phyloP scores from a whole-genome alignment of 2,113 vertebrate species.

The Ammodytes dubius region DNA sequence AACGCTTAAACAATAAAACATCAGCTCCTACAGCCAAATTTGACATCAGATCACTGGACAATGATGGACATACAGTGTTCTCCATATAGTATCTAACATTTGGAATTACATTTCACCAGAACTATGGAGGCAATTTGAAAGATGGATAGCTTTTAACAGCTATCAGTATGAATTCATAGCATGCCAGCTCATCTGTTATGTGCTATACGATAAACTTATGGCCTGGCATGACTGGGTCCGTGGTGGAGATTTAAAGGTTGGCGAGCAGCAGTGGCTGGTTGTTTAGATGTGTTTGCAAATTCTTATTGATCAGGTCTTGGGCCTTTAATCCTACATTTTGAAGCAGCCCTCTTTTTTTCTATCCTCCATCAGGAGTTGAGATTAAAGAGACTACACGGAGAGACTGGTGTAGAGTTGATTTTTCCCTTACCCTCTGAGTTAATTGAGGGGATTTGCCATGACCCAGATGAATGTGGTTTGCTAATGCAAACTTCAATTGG shows the following conservation, averaged over 20 bases:
- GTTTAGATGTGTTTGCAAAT: slow-evolving; percentile 58
- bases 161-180: slow-evolving; percentile 53
- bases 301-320: slow-evolving; percentile 57
- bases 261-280: slow-evolving; percentile 20
- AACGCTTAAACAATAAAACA: slow-evolving; percentile 82
- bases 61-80: slow-evolving; percentile 74
- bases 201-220: slow-evolving; percentile 50
- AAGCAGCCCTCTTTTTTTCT: slow-evolving; percentile 30
- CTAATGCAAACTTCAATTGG: slow-evolving; percentile 63
- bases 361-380: slow-evolving; percentile 39
- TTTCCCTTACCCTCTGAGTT: slow-evolving; percentile 47
- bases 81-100: slow-evolving; percentile 65
- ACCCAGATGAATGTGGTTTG: slow-evolving; percentile 69
- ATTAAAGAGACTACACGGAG: slow-evolving; percentile 44
- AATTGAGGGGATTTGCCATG: slow-evolving; percentile 67
- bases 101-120: slow-evolving; percentile 69
- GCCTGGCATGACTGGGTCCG: slow-evolving; percentile 38
- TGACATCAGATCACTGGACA: slow-evolving; percentile 68
- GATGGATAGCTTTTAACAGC: slow-evolving; percentile 74
- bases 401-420: slow-evolving; percentile 32
- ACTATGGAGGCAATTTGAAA: slow-evolving; percentile 61
- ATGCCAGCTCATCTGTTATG: slow-evolving; percentile 45
- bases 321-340: slow-evolving; percentile 52
- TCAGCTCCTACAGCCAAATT: slow-evolving; percentile 64
- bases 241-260: slow-evolving; percentile 58